Base-by-base conservation (phyloP, 92 coral and sea anemone genomes). In the Phymanthus crucifer region DNA sequence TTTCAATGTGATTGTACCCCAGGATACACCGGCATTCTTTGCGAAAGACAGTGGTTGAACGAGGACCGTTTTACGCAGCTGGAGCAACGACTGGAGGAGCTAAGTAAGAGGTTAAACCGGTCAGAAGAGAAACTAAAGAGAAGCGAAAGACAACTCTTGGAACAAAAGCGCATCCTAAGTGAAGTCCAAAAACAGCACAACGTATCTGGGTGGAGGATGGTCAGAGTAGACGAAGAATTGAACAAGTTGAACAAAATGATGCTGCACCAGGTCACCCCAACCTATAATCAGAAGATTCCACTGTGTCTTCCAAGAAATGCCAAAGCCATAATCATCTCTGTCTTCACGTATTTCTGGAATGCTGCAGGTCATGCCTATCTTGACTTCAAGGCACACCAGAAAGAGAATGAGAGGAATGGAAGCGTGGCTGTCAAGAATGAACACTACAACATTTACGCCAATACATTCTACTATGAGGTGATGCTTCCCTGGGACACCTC, bases 291-390 rank as follows among this genome's bases (percentile, higher is more conserved):
- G 34, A 80, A 66, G 73, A 73, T 90, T 77, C 94, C 94, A 21
- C 70, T 86, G 50, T 23, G 70, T 31, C 77, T 90, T 2, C 91
- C 94, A 9, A 66, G 61, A 40, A 87, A 79, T 78, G 87, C 94
- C 61, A 81, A 79, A 50, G 91, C 89, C 45, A 84, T 90, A 69
- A 70, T 90, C 32, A 87, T 90, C 56, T 90, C 94, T n/a, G 83
- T 90, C 18, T 87, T 27, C 78, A 76, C 77, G 36, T 71, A 80
- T 65, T 87, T 87, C 66, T 83, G 84, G 84, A 81, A 87, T 68
- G 23, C 9, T 11, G 52, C 48, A 19, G 90, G 90, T 24, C 91
- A 87, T 33, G 85, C 81, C 3, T 87, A 87, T 54, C 80, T 87
- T 27, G 24, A 88, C 85, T 88, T 83, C 32, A 74, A 71, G 26